Base-by-base conservation (phyloP, 2,888 invertebrate species). In the Leptothorax acervorum region DNA sequence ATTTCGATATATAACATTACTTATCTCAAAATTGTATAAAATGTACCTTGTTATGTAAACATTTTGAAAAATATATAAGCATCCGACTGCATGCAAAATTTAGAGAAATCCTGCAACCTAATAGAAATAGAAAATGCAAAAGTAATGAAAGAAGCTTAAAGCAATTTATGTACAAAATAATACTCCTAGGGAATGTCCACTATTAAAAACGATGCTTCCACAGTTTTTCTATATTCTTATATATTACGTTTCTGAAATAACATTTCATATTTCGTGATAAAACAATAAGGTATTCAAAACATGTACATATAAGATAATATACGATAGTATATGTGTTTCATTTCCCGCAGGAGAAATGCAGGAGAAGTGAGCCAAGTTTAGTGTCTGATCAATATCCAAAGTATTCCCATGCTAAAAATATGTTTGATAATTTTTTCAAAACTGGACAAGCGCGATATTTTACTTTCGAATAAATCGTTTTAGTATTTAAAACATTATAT, bases 321-420 rank as follows among this genome's bases (percentile, higher is more conserved):
- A 75, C n/a, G n/a, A 23, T 9, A 60, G 55, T 42, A n/a, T n/a
- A 11, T 23, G n/a, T 48, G 6, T 35, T 35, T 35, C 23, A 75
- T 18, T 45, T 62, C 45, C 5, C 74, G 31, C n/a, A 63, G 15
- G 35, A 51, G 15, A 23, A 63, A 48, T 53, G 39, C 31, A 23
- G 0, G 0, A 75, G 23, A 75, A 63, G n/a, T n/a, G n/a, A 62
- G 23, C 23, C 35, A 48, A 63, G 35, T 75, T 63, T 63, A 51
- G 35, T 51, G 15, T 1, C 15, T 35, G 63, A 63, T 75, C 23
- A 9, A 65, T 63, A 65, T 28, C 5, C 31, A 48, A 75, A 48
- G 23, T 63, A 35, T 23, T 65, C 63, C n/a, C 75, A 51, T 75
- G 65, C 63, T 75, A 63, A 45, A 63, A 23, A 45, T 45, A 62